Percentiles rank a stretch among this genome's conserved stretches.
Conservation (phyloP, 2,888 invertebrate species). For the Ichneumoninae sp. region DNA sequence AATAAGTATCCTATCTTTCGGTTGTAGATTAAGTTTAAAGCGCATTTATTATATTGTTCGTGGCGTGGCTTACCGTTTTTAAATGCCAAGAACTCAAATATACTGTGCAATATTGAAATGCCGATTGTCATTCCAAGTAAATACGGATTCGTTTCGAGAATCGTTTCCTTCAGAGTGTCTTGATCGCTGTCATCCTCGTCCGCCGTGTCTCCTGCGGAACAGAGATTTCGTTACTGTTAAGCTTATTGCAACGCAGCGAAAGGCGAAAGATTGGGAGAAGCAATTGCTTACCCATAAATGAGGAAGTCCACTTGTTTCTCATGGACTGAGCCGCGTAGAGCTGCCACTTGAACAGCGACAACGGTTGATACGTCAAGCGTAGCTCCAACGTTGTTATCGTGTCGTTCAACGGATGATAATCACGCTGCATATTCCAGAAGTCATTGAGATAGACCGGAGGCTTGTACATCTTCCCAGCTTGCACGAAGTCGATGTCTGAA, state of each 20-base stretch:
- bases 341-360: constrained; percentile 99
- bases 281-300: constrained; percentile 76
- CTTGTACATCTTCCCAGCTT: constrained; percentile 94
- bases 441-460: constrained; percentile 98
- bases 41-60: background rate
- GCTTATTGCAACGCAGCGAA: background rate
- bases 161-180: constrained; percentile 95
- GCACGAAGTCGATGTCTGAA: constrained; percentile 92
- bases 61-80: constrained; percentile 92
- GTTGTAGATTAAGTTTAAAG: background rate
- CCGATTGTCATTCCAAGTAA: constrained; percentile 95
- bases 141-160: constrained; percentile 98
- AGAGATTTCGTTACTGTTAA: background rate
- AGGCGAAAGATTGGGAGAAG: background rate
- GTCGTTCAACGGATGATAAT: constrained; percentile 96
- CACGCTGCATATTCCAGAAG: constrained; percentile 99
- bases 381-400: constrained; percentile 91
- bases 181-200: constrained; percentile 95
- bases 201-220: constrained; percentile 85
- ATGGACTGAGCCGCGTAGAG: constrained; percentile 98
- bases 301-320: constrained; percentile 92
- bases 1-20: background rate
- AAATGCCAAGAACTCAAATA: constrained; percentile 99
- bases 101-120: constrained; percentile 97
- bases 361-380: constrained; percentile 92